phyloP scores from a whole-genome alignment of 2,113 vertebrate genomes.

The Glaucomys volans region DNA sequence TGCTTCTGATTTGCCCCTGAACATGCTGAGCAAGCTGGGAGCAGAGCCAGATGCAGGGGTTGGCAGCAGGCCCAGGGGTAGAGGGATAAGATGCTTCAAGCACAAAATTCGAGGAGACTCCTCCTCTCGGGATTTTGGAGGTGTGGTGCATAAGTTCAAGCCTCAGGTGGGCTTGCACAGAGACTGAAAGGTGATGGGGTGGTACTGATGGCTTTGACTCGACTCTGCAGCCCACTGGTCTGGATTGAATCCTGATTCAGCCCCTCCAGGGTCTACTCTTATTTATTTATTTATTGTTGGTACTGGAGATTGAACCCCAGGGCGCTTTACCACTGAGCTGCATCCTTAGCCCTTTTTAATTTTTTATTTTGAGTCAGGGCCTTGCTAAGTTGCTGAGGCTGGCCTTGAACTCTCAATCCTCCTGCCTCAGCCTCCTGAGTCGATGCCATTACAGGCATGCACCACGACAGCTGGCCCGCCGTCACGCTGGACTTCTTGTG shows the following conservation, averaged over 20 bases:
- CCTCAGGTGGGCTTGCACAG: neutral
- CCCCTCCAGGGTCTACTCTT: neutral
- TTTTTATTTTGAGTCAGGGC: too few relatives aligned
- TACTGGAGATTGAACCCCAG: too few relatives aligned
- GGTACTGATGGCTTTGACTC: fast-evolving
- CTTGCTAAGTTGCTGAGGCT: too few relatives aligned
- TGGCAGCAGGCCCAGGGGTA: neutral
- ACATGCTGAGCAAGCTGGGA: neutral
- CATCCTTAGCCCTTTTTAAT: too few relatives aligned
- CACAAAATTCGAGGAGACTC: neutral
- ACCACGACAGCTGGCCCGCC: neutral
- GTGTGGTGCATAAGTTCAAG: neutral
- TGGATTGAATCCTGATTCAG: neutral
- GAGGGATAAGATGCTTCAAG: neutral
- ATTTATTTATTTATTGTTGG: too few relatives aligned
- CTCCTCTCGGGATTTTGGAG: neutral
- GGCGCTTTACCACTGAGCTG: too few relatives aligned
- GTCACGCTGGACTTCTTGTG: neutral
- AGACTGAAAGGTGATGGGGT: neutral
- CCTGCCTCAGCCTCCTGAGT: too few relatives aligned
- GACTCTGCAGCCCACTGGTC: neutral
- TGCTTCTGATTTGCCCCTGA: neutral
- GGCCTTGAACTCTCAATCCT: too few relatives aligned
- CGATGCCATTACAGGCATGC: too few relatives aligned
- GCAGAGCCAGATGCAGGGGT: neutral